A percentile compares a stretch with the other conserved stretches of the same genome.
Conservation (phyloP, 2,888 invertebrate species). For the Meganola albula region DNA sequence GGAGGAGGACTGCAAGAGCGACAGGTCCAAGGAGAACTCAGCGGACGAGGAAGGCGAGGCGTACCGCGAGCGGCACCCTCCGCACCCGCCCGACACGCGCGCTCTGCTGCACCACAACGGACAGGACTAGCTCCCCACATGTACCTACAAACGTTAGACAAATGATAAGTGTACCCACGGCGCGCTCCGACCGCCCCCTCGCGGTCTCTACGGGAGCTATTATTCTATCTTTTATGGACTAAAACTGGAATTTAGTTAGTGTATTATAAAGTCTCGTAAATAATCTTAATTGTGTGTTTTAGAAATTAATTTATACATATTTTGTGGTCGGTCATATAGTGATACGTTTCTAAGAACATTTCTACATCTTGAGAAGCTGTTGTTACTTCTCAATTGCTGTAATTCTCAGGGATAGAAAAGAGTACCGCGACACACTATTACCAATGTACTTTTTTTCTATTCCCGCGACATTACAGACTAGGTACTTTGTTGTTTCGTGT, state of each 20-base stretch:
- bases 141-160: conserved; percentile 31
- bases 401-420: conserved; percentile 18
- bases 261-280: conserved; percentile 34
- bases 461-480: conserved; percentile 13
- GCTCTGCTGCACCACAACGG: conserved; percentile 87
- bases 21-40: conserved; percentile 79
- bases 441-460: conserved; percentile 12
- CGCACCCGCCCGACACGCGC: conserved; percentile 79
- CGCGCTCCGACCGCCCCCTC: conserved; percentile 7
- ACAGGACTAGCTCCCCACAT: conserved; percentile 79
- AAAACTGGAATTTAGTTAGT: conserved; percentile 50
- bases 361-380: too few relatives aligned
- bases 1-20: conserved; percentile 82
- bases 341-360: conserved; percentile 22
- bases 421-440: conserved; percentile 8
- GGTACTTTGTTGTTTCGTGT: conserved; percentile 28
- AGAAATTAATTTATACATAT: conserved; percentile 32
- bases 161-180: conserved; percentile 16
- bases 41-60: conserved; percentile 77
- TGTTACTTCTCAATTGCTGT: conserved; percentile 22
- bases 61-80: conserved; percentile 73
- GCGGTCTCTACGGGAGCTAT: conserved; percentile 13
- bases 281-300: conserved; percentile 28
- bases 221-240: conserved; percentile 24
- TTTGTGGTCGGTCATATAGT: conserved; percentile 28